Base-by-base conservation (phyloP, 2,888 invertebrate species). In the Eupithecia exiguata region DNA sequence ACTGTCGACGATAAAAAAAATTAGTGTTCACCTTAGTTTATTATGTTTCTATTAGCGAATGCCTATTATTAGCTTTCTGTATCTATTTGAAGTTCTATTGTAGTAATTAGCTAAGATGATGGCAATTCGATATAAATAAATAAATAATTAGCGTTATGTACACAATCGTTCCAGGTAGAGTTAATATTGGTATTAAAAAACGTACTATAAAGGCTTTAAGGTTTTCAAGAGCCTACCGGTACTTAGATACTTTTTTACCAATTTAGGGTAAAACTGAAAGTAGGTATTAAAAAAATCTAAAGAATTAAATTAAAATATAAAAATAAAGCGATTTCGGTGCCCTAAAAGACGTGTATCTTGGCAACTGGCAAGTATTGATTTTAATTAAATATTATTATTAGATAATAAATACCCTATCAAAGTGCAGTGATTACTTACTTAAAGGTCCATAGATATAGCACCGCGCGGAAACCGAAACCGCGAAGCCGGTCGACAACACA, bases 401-500 rank as follows among this genome's bases (percentile, higher is more conserved):
- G 49, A 30, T n/a, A 2, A 1, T 49, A 49, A n/a, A 49, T 21
- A n/a, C 3, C 3, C 21, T n/a, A 53, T 53, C 21, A 53, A 53
- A 53, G 53, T n/a, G 21, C 53, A 53, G 53, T 38, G 49, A 66
- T 76, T 35, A 92, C 94, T 93, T 85, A 94, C 94, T 90, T 80
- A 92, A 85, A 53, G 93, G 92, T 84, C 93, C 92, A 74, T 87
- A 87, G 69, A 91, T 78, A 79, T 89, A 92, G 76, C 90, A 88
- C 53, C 92, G 87, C 30, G 84, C 86, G 1, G 94, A 94, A n/a
- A 93, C 87, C 9, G 77, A 85, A n/a, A 86, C 82, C 2, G 89
- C 86, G 62, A 92, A 92, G 74, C 87, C 92, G 14, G 92, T 91
- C 0, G 90, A 82, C 2, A 91, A 72, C 7, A 89, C 77, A 77